Evolutionary conservation across 2,888 invertebrate genomes (phyloP).

Genomic region (Ptilodon capucinus): DNA sequence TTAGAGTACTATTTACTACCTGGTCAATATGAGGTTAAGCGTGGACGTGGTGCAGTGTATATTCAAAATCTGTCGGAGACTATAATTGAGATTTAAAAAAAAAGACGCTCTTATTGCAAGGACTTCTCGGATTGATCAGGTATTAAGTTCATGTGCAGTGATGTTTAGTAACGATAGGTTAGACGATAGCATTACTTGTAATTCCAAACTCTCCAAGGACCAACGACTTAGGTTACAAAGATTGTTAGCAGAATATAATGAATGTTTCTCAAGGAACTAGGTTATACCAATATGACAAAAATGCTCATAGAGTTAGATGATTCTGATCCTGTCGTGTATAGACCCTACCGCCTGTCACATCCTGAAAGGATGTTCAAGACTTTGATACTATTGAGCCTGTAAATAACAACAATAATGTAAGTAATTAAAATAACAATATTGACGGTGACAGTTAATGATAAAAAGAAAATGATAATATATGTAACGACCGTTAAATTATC

Average conservation of each 20-base stretch:
- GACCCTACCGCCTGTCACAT: conserved; percentile 3
- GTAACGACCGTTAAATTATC: no score
- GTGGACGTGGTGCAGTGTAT: background rate
- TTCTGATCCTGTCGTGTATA: background rate
- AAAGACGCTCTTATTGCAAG: background rate
- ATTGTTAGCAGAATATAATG: background rate
- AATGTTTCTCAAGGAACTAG: conserved; percentile 6
- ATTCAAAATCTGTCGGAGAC: background rate
- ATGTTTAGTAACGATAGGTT: no score
- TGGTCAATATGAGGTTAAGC: background rate
- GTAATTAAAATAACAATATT: no score
- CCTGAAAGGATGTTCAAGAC: background rate
- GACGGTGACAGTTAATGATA: no score
- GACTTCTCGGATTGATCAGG: no score
- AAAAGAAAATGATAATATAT: no score
- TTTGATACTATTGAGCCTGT: no score
- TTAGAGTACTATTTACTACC: background rate
- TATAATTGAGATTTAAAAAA: background rate
- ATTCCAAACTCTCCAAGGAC: background rate
- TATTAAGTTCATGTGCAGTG: no score
- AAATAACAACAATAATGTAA: no score
- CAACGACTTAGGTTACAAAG: background rate
- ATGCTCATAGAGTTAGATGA: conserved; percentile 1
- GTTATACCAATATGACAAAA: background rate
- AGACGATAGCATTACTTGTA: background rate